phyloP scores from a whole-genome alignment of 2,888 invertebrate species.

The Stratiomys singularior region DNA sequence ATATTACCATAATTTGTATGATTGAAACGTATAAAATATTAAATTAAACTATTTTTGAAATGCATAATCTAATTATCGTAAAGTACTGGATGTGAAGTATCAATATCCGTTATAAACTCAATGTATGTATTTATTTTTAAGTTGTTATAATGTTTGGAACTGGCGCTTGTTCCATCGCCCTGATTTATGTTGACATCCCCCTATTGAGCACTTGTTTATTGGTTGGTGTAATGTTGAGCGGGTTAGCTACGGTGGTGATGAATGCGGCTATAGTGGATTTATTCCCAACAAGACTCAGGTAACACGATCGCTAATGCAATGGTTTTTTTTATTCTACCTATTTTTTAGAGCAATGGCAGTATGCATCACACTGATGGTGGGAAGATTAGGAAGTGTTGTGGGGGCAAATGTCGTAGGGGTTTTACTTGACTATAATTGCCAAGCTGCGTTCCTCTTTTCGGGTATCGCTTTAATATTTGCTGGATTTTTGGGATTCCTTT shows the following conservation, averaged over 20 bases:
- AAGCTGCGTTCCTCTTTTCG: conserved; percentile 63
- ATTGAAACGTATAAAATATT: too few species aligned
- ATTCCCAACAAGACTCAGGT: conserved; percentile 62
- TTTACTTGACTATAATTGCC: conserved; percentile 65
- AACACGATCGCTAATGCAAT: conserved; percentile 14
- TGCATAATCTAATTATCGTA: too few species aligned
- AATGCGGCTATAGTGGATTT: conserved; percentile 61
- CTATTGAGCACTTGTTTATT: conserved; percentile 58
- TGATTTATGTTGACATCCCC: conserved; percentile 55
- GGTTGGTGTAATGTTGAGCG: conserved; percentile 57
- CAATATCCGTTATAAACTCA: too few species aligned
- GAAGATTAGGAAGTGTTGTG: conserved; percentile 66
- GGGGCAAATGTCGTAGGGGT: conserved; percentile 66
- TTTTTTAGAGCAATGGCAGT: conserved; percentile 67
- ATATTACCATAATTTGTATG: too few species aligned
- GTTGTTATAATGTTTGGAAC: conserved; percentile 56
- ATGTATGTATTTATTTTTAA: conserved; percentile 47
- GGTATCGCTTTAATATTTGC: conserved; percentile 56
- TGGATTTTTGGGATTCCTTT: conserved; percentile 57
- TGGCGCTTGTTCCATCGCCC: conserved; percentile 56
- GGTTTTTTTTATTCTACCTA: neutral
- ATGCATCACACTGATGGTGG: conserved; percentile 68
- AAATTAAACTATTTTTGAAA: too few species aligned
- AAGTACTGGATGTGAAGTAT: too few species aligned
- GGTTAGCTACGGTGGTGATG: conserved; percentile 59